Conservation (phyloP, 2,797 vertebrate species). For the Lacerta viridis region DNA sequence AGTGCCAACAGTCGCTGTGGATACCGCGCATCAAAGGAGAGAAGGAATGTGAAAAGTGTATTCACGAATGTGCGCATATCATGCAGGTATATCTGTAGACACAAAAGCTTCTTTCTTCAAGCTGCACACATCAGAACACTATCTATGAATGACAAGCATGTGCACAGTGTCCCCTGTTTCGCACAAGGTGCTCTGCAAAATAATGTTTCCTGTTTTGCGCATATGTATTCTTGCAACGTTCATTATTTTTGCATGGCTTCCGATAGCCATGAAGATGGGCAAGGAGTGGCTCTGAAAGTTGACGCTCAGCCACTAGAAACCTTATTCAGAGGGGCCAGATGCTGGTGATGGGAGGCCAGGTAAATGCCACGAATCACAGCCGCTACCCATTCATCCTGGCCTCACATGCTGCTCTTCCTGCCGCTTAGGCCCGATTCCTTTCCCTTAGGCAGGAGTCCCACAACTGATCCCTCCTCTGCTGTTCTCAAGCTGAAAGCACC, state of each 20-base stretch:
- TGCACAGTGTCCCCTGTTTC: not conserved
- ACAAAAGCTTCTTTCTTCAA: not conserved
- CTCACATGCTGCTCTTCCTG: too few relatives aligned
- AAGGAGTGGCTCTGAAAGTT: not conserved
- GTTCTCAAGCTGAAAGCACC: too few relatives aligned
- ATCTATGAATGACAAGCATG: too few relatives aligned
- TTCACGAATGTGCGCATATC: not conserved
- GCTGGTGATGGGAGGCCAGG: too few relatives aligned
- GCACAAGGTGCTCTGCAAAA: too few relatives aligned
- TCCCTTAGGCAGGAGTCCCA: too few relatives aligned
- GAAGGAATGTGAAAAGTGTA: conserved; percentile 56
- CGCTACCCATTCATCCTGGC: too few relatives aligned
- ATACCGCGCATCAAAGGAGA: conserved; percentile 79
- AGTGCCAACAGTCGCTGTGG: not conserved
- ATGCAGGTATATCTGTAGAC: not conserved
- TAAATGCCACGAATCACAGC: too few relatives aligned
- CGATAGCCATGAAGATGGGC: not conserved
- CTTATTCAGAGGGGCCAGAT: not conserved
- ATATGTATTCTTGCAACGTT: too few relatives aligned
- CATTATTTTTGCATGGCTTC: not conserved
- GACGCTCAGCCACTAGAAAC: not conserved
- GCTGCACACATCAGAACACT: not conserved
- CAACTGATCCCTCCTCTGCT: too few relatives aligned
- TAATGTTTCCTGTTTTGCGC: not conserved
- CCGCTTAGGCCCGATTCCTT: too few relatives aligned